phyloP scores from a whole-genome alignment of 1,140 invertebrate species.

The Druon quercuslanigerum region DNA sequence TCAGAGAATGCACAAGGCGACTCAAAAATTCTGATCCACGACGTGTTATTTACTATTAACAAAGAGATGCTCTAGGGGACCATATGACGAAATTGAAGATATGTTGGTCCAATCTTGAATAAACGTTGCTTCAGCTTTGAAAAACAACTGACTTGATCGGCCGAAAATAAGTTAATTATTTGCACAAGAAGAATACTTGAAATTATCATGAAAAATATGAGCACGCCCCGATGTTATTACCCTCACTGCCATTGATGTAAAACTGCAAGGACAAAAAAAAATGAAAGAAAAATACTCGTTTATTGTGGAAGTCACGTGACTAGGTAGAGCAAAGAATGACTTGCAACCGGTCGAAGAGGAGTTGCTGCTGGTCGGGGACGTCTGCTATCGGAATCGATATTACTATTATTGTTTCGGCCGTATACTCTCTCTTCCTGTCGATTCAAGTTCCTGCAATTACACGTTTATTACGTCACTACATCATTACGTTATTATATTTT shows the following conservation, averaged over 20 bases:
- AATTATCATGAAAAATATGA: too few species aligned
- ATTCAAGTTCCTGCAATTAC: background rate
- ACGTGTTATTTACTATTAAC: too few species aligned
- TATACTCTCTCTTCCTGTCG: constrained; percentile 2
- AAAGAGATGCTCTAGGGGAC: too few species aligned
- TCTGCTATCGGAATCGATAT: constrained; percentile 21
- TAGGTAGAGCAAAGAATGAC: constrained; percentile 1
- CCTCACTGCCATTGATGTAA: too few species aligned
- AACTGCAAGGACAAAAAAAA: background rate
- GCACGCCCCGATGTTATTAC: too few species aligned
- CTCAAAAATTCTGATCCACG: too few species aligned
- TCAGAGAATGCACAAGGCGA: too few species aligned
- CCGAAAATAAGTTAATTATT: background rate
- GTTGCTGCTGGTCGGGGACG: constrained; percentile 28
- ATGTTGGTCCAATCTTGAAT: too few species aligned
- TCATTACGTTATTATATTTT: background rate
- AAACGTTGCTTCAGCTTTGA: too few species aligned
- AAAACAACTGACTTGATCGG: background rate
- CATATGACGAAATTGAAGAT: too few species aligned
- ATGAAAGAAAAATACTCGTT: background rate
- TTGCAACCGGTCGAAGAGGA: constrained; percentile 17
- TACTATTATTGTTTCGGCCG: constrained; percentile 26
- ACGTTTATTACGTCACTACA: background rate
- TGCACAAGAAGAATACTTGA: too few species aligned
- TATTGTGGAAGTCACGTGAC: background rate